Percentiles rank a stretch among this genome's conserved stretches.
Evolutionary conservation across 2,113 vertebrate species (phyloP).

Genomic region (Hipposideros armiger): DNA sequence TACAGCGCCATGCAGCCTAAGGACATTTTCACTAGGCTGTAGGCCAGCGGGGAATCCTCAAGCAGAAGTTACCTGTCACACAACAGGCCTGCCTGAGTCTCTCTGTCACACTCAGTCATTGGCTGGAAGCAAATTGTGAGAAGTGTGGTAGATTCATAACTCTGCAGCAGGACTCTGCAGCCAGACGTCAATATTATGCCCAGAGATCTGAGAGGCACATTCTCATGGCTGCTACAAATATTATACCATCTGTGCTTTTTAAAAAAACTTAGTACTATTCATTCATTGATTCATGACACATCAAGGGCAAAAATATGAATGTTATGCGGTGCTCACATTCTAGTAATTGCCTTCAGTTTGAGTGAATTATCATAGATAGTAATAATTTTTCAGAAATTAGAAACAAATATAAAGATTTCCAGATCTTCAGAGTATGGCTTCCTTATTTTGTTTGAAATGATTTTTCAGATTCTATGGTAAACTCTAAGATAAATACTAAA

Average conservation of each 20-base stretch:
- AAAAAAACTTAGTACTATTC: not conserved
- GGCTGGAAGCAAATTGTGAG: not conserved
- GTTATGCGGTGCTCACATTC: not conserved
- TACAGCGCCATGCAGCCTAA: not conserved
- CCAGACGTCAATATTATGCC: not conserved
- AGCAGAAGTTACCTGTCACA: not conserved
- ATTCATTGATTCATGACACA: slow-evolving; percentile 52
- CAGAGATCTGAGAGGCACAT: not conserved
- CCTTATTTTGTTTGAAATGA: slow-evolving; percentile 47
- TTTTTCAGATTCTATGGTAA: slow-evolving; percentile 28
- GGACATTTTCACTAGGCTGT: not conserved
- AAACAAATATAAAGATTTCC: slow-evolving; percentile 14
- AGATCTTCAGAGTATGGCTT: not conserved
- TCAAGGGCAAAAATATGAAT: not conserved
- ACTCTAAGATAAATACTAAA: slow-evolving; percentile 40
- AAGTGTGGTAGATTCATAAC: not conserved
- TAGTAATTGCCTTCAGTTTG: slow-evolving; percentile 30
- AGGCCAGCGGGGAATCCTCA: not conserved
- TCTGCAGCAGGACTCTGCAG: not conserved
- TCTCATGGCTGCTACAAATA: slow-evolving; percentile 22
- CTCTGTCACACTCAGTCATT: not conserved
- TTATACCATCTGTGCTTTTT: slow-evolving; percentile 54
- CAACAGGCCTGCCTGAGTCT: not conserved
- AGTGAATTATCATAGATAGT: not conserved
- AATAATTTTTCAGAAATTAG: slow-evolving; percentile 37